These are phyloP conservation scores for Neotoxoptera formosana DNA, from an alignment of 1,140 invertebrate species.

Conservation along the genomic window DNA sequence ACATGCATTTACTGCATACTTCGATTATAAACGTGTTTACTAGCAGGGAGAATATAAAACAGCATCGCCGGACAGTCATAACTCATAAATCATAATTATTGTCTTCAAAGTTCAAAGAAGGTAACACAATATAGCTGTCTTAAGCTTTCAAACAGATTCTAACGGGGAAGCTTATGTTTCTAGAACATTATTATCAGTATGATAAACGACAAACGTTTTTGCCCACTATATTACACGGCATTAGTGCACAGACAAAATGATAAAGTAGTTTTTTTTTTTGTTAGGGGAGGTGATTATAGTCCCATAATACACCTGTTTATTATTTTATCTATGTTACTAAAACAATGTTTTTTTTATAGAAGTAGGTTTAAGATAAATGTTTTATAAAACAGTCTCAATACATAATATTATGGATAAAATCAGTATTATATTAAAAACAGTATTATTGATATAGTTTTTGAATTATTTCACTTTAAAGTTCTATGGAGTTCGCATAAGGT, in stretches of 20 bases:
- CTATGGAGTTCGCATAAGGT: too few relatives aligned
- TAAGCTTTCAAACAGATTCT: background rate
- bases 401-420: too few relatives aligned
- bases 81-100: conserved; percentile 10
- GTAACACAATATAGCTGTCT: background rate
- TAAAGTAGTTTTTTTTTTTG: background rate
- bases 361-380: background rate
- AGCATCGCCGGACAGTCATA: background rate
- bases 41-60: background rate
- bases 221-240: background rate
- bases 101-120: background rate
- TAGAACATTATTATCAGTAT: background rate
- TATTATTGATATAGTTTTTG: too few relatives aligned
- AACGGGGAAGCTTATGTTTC: background rate
- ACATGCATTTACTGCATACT: background rate
- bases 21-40: background rate
- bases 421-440: too few relatives aligned
- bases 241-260: background rate
- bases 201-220: background rate
- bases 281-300: background rate
- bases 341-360: too few relatives aligned
- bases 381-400: too few relatives aligned
- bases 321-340: background rate
- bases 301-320: background rate
- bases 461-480: too few relatives aligned